Evolutionary conservation across 2,797 vertebrate genomes (phyloP), one percentile per base, ranked within the genome.

Genomic region (Falco concolor): DNA sequence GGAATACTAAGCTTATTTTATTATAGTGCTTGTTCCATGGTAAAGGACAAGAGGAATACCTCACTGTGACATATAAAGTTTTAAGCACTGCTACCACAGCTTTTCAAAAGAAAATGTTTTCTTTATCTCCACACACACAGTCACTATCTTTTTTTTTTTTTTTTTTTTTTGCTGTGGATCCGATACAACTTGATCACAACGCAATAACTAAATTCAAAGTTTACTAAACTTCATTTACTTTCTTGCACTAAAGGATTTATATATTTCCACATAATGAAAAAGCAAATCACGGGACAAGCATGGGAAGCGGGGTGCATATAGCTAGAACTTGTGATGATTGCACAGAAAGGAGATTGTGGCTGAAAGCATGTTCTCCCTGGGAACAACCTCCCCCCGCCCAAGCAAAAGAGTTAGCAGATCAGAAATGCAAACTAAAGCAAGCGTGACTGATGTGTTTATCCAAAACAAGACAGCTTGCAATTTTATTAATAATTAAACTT

Each of bases 381-480:
- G 50, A 94, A 91, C n/a, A 60, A 67, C 67, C 67, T 85, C 24
- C 10, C 65, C 74, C 69, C 69, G 50, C 47, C 54, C 40, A 83
- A 85, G 82, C 44, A 75, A 90, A 87, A 70, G 54, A 59, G 40
- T 49, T 84, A 78, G 59, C 45, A 89, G 78, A 94, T 91, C 57
- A 90, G 80, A 95, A 93, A 86, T 8, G 32, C 27, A 75, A 88
- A 95, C 54, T 87, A 78, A 97, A 95, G 86, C 27, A 95, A 93
- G 67, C 30, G 0, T 65, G 85, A 95, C 83, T 88, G 91, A 95
- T 91, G 65, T 12, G 28, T 65, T 94, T 95, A 79, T 76, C 47
- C 89, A 79, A 93, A 97, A 89, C 34, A 87, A 93, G 72, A 34
- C 88, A 88, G 94, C 77, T 22, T 80, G 77, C 54, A 94, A n/a